phyloP scores from a whole-genome alignment of 2,888 invertebrate species.

The Himalopsyche anomala region DNA sequence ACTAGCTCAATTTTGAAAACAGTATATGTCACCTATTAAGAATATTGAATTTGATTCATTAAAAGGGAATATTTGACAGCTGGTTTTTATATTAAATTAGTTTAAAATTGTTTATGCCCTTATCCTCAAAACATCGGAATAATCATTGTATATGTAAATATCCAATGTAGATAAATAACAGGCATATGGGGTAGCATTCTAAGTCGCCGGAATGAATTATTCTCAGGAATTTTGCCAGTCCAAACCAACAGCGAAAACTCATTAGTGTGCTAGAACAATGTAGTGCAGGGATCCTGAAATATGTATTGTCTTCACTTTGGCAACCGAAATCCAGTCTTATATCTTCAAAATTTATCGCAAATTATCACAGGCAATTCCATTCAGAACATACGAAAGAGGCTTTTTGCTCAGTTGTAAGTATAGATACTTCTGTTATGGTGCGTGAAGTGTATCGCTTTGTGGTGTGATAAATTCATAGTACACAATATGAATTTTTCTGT shows the following conservation, averaged over 20 bases:
- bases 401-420: background rate
- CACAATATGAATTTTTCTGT: too few species aligned
- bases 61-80: too few species aligned
- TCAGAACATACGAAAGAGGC: background rate
- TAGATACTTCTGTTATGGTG: background rate
- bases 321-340: constrained; percentile 19
- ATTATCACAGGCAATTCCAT: background rate
- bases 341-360: constrained; percentile 37
- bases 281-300: constrained; percentile 58
- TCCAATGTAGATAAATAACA: constrained; percentile 38
- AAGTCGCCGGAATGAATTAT: constrained; percentile 63
- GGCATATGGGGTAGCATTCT: constrained; percentile 46
- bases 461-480: too few species aligned
- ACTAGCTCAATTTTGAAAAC: too few species aligned
- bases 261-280: constrained; percentile 63
- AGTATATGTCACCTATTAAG: too few species aligned
- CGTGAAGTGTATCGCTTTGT: too few species aligned
- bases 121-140: background rate
- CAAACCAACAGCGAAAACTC: constrained; percentile 64
- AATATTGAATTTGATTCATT: too few species aligned
- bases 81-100: too few species aligned
- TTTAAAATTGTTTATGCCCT: background rate
- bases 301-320: constrained; percentile 26
- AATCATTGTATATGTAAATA: constrained; percentile 16
- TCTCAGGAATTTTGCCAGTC: constrained; percentile 63